A percentile compares a stretch with the other conserved stretches of the same genome.
phyloP scores from a whole-genome alignment of 2,888 invertebrate species.

The Cremastinae sp. region DNA sequence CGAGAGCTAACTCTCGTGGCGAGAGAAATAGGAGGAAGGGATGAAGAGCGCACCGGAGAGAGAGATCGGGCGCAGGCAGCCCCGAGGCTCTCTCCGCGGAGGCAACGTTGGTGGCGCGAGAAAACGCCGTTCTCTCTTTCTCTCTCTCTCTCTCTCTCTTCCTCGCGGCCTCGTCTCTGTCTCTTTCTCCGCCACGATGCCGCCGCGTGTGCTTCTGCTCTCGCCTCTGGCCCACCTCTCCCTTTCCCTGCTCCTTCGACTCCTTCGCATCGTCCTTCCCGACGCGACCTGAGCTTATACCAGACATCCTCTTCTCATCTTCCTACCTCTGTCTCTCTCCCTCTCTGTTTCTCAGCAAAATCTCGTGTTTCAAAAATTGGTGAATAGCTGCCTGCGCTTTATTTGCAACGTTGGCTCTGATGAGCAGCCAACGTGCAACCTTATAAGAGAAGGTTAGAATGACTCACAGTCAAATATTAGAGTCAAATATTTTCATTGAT shows the following conservation, averaged over 20 bases:
- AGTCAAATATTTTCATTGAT: no score
- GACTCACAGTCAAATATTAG: no score
- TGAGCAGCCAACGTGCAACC: no score
- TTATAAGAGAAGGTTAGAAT: no score
- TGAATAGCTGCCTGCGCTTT: no score
- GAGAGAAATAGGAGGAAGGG: constrained; percentile 44
- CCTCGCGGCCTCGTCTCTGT: constrained; percentile 50
- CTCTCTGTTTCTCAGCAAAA: no score
- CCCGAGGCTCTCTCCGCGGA: constrained; percentile 39
- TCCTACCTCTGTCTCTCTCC: no score
- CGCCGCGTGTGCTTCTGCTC: constrained; percentile 49
- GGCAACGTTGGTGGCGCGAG: constrained; percentile 57
- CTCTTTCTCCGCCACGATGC: constrained; percentile 55
- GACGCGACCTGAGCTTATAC: constrained; percentile 22
- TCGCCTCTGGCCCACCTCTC: constrained; percentile 43
- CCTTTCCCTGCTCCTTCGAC: constrained; percentile 3
- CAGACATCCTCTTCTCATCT: constrained; percentile 11
- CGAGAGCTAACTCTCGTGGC: constrained; percentile 70
- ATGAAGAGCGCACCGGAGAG: constrained; percentile 23
- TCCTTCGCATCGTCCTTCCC: constrained; percentile 26
- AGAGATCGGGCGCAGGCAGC: constrained; percentile 35
- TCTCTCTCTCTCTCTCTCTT: constrained; percentile 45
- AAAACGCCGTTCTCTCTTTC: constrained; percentile 53
- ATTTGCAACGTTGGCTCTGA: no score
- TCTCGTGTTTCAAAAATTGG: no score